phyloP scores from a whole-genome alignment of 2,113 vertebrate genomes.

The Nesoenas mayeri region DNA sequence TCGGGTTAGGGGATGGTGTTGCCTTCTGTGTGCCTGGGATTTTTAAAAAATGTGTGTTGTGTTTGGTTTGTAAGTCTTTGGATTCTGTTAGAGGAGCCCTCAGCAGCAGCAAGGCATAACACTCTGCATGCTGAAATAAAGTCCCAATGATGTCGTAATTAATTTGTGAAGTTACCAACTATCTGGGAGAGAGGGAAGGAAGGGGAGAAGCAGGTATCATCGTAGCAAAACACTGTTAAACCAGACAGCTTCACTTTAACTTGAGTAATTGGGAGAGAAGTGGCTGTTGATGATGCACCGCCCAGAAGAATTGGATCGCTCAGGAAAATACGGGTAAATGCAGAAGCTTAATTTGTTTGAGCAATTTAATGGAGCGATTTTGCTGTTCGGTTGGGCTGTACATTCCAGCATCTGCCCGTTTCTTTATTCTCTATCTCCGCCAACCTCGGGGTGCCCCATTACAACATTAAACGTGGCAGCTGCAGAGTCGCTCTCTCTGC shows the following conservation, averaged over 20 bases:
- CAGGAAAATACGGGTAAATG: background rate
- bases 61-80: background rate
- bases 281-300: background rate
- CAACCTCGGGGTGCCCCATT: constrained; percentile 43
- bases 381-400: background rate
- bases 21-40: background rate
- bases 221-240: background rate
- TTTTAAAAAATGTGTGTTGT: background rate
- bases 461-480: background rate
- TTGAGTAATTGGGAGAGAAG: constrained; percentile 25
- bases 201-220: background rate
- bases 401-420: background rate
- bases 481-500: background rate
- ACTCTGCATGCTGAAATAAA: background rate
- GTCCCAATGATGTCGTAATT: constrained; percentile 40
- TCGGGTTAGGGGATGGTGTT: background rate
- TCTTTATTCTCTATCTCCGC: background rate
- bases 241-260: background rate
- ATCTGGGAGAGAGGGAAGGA: background rate
- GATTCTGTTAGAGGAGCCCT: background rate
- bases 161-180: constrained; percentile 42
- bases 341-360: background rate
- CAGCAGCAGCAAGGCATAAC: background rate
- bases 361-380: constrained; percentile 1
- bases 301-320: background rate